phyloP scores from a whole-genome alignment of 2,888 invertebrate species.

The Stramonita haemastoma region DNA sequence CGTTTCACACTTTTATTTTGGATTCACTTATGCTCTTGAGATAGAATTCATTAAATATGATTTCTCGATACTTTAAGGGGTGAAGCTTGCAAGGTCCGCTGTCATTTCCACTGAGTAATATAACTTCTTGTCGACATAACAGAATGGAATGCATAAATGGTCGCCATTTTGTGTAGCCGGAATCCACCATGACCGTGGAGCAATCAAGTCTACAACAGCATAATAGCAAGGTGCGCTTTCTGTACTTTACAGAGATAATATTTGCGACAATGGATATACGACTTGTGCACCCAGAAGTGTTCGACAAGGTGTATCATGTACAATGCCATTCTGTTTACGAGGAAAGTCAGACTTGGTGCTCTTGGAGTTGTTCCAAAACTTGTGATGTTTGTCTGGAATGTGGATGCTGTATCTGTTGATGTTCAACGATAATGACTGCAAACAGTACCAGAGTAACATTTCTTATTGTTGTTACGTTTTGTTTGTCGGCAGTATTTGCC shows the following conservation, averaged over 20 bases:
- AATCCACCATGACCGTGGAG: constrained; percentile 54
- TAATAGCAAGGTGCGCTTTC: constrained; percentile 46
- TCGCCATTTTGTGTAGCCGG: constrained; percentile 49
- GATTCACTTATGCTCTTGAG: not conserved
- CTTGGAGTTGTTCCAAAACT: constrained; percentile 38
- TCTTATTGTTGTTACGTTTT: not conserved
- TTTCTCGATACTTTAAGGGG: not conserved
- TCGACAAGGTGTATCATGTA: not conserved
- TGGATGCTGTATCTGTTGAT: not conserved
- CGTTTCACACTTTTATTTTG: not conserved
- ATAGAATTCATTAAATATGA: not conserved
- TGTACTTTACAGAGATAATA: not conserved
- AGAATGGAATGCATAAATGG: constrained; percentile 43
- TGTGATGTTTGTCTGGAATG: constrained; percentile 25
- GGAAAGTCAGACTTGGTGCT: not conserved
- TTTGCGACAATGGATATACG: not conserved
- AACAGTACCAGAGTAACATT: not conserved
- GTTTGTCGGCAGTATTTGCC: not conserved
- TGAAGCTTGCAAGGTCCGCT: not conserved
- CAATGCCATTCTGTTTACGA: not conserved
- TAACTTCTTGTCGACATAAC: not conserved
- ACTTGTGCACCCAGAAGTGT: not conserved
- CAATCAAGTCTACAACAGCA: constrained; percentile 52
- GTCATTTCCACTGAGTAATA: not conserved
- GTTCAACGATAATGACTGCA: not conserved